Conservation (phyloP, 2,888 invertebrate genomes). For the Drosophila subsilvestris region DNA sequence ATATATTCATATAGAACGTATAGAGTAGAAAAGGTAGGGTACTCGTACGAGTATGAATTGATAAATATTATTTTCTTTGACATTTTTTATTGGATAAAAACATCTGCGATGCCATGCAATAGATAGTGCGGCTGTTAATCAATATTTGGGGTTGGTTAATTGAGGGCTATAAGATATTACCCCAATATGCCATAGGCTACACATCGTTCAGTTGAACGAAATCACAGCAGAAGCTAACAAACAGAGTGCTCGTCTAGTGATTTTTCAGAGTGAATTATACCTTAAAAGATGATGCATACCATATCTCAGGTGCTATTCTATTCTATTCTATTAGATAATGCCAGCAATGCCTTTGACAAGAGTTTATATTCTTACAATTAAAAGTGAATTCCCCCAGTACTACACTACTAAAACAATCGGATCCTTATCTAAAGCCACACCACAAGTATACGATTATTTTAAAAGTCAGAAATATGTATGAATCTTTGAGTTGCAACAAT, state of each 20-base stretch:
- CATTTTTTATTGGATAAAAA: constrained; percentile 4
- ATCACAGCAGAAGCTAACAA: background rate
- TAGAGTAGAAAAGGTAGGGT: too few relatives aligned
- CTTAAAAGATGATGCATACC: background rate
- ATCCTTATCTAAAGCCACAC: background rate
- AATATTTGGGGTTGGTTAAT: background rate
- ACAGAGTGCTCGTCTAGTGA: background rate
- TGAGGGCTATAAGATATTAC: background rate
- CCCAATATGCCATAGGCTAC: background rate
- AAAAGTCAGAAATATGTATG: too few relatives aligned
- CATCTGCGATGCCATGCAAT: background rate
- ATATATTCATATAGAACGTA: background rate
- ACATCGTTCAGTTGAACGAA: constrained; percentile 5
- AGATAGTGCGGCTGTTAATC: background rate
- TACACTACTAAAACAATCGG: background rate
- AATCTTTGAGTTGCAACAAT: background rate
- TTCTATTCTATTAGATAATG: too few relatives aligned
- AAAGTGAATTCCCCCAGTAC: too few relatives aligned
- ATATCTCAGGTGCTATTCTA: too few relatives aligned
- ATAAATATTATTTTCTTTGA: constrained; percentile 2
- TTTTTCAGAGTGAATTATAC: background rate
- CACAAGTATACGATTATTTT: too few relatives aligned
- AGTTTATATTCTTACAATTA: too few relatives aligned
- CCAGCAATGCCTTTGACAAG: too few relatives aligned
- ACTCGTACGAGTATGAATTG: background rate